phyloP scores from a whole-genome alignment of 2,888 invertebrate species.

The Mactromeris polynyma region DNA sequence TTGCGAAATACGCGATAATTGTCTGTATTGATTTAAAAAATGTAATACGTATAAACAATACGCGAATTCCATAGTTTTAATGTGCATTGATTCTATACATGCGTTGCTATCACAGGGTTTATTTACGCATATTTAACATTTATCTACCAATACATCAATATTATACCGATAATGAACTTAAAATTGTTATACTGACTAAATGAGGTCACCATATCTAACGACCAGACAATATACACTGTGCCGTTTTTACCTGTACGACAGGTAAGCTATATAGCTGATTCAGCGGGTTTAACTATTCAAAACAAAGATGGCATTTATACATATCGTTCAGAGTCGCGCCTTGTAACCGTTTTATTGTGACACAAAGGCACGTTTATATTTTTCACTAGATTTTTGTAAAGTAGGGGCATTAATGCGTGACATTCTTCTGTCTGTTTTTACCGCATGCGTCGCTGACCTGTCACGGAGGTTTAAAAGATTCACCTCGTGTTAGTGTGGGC shows the following conservation, averaged over 20 bases:
- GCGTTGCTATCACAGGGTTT: neutral
- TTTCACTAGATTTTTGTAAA: conserved; percentile 14
- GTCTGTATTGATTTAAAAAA: too few relatives aligned
- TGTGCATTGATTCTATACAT: too few relatives aligned
- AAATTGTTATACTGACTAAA: neutral
- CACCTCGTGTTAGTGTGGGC: conserved; percentile 47
- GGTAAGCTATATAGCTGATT: conserved; percentile 37
- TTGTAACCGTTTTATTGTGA: neutral
- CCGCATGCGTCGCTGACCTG: conserved; percentile 46
- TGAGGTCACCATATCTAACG: neutral
- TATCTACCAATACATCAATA: neutral
- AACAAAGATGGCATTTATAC: conserved; percentile 38
- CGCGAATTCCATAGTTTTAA: too few relatives aligned
- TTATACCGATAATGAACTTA: neutral
- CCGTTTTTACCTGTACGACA: conserved; percentile 13
- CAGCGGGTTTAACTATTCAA: conserved; percentile 35
- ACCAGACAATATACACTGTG: neutral
- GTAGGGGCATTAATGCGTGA: conserved; percentile 34
- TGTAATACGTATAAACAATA: too few relatives aligned
- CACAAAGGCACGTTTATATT: conserved; percentile 29
- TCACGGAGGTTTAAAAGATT: conserved; percentile 46
- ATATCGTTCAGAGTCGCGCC: neutral
- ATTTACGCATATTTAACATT: neutral
- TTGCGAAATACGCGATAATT: neutral
- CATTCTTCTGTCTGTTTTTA: conserved; percentile 35